Base-by-base conservation (phyloP, 2,888 invertebrate species). In the Pachycephus smyrnensis region DNA sequence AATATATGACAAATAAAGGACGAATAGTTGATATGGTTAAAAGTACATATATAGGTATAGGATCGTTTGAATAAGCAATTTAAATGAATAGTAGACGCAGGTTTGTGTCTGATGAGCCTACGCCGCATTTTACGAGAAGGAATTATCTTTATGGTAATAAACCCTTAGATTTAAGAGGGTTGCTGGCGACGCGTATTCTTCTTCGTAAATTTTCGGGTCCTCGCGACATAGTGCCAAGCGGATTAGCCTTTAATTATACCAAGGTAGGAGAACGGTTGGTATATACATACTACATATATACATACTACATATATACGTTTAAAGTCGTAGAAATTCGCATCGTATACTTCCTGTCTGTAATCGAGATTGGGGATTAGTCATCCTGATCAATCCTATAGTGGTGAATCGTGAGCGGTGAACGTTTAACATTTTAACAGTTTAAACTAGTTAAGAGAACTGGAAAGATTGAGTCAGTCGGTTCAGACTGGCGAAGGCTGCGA, bases 191-290 rank as follows among this genome's bases (percentile, higher is more conserved):
- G 55, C 23, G 23, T 23, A 55, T 55, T 55, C 9, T 73, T 73
- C 11, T 73, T n/a, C 33, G 36, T 35, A 15, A 31, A 31, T 74
- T 74, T 23, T 68, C 40, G 55, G 55, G 23, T 40, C 6, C 15
- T 30, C 68, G 35, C 11, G 77, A 77, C 77, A 68, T 77, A 35
- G 15, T 23, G 9, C 55, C 23, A 55, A 55, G 55, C 23, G 55
- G 55, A 55, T 23, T 23, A 55, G 2, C 55, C 55, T 55, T 23
- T 55, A 55, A 55, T 55, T 55, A 55, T 23, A 55, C 55, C 55
- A 23, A 23, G 55, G 23, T 55, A 55, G 23, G 23, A 55, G 55
- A 23, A 9, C 23, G 55, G 55, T 55, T 2, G 55, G 23, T 23
- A 15, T 40, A 40, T 40, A 40, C 15, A n/a, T n/a, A 33, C 4